Evolutionary conservation across 2,797 vertebrate species (phyloP), one percentile per base, ranked within the genome.

Genomic region (Phrynocephalus forsythii): DNA sequence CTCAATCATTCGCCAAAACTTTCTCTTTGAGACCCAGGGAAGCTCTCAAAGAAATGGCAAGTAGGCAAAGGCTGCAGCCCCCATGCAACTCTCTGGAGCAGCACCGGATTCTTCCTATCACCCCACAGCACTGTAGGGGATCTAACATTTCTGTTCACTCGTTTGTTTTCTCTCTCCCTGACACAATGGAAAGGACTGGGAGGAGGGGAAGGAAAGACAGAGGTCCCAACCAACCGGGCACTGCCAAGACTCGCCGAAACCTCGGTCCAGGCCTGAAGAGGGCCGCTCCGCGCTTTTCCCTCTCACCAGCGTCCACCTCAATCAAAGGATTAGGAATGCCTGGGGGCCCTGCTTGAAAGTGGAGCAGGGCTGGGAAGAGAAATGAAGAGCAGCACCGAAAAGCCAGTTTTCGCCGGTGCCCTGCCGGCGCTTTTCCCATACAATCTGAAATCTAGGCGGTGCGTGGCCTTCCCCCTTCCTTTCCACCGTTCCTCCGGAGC

Each of bases 341-440:
- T 52, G 24, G 24, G 3, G 63, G 44, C 69, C 30, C 30, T 38
- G 7, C 86, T 69, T 44, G 56, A 75, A 67, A 38, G 28, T 26
- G 15, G 26, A n/a, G 33, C 2, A 60, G 20, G 38, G 20, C 15
- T n/a, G 11, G 50, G 6, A 16, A 3, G 5, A 22, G 56, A 18
- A 22, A 28, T 22, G 11, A 60, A 18, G 76, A 33, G 13, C 18
- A 33, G 13, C 18, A 38, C 38, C 22, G 30, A 33, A 33, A 3
- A 13, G 30, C 44, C 24, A 26, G 26, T 28, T 44, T 67, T 33
- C 38, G n/a, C 11, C 9, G 5, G 24, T 13, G 7, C 52, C 10
- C n/a, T 13, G 15, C 33, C 38, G 3, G 13, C 69, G 30, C 82
- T 82, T 84, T 86, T 89, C 77, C 87, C 71, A 50, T 82, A 56